These are phyloP conservation scores for Aricia artaxerxes DNA, from an alignment of 2,888 invertebrate species.

Conservation along the genomic window DNA sequence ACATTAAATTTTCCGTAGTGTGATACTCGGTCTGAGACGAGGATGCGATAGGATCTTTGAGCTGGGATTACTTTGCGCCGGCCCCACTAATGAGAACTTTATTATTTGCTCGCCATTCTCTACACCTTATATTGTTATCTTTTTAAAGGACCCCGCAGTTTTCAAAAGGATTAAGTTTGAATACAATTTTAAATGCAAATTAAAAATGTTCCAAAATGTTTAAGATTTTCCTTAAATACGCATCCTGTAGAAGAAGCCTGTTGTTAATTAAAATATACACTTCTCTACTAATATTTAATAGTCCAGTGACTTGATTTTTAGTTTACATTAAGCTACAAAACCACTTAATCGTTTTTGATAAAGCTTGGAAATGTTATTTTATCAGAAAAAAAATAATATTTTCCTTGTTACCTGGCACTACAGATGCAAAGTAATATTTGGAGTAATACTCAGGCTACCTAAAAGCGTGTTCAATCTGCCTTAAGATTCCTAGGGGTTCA, in stretches of 20 bases:
- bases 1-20: neutral
- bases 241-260: too few relatives aligned
- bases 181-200: neutral
- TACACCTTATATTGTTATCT: conserved; percentile 14
- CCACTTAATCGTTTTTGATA: too few relatives aligned
- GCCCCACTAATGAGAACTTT: conserved; percentile 20
- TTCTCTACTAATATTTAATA: too few relatives aligned
- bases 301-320: too few relatives aligned
- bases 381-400: neutral
- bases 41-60: conserved; percentile 13
- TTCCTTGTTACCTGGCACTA: neutral
- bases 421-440: neutral
- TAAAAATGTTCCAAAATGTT: neutral
- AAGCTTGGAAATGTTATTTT: too few relatives aligned
- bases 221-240: too few relatives aligned
- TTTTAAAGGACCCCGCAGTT: conserved; percentile 14
- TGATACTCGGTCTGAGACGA: neutral
- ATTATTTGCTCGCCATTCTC: conserved; percentile 5
- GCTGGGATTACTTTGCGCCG: conserved; percentile 8
- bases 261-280: neutral
- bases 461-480: neutral
- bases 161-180: neutral
- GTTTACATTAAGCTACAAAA: too few relatives aligned
- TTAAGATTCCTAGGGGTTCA: neutral
- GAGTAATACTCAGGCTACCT: neutral